Conservation (phyloP, 2,113 vertebrate genomes). For the Syngnathus floridae region DNA sequence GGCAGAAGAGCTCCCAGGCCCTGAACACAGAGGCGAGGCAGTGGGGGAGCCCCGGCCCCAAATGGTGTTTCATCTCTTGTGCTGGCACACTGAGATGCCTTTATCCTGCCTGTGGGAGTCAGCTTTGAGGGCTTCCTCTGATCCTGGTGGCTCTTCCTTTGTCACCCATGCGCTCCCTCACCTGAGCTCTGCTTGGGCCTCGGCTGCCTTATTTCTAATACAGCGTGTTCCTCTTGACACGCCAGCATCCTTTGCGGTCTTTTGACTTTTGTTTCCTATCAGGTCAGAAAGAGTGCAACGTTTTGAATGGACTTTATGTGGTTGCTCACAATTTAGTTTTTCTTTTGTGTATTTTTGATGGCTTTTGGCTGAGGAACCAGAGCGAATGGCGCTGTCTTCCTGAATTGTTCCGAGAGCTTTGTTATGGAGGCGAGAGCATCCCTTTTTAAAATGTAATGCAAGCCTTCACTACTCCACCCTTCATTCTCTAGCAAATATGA, state of each 20-base stretch:
- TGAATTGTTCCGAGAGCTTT: constrained; percentile 23
- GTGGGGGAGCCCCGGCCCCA: constrained; percentile 61
- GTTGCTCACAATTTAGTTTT: constrained; percentile 1
- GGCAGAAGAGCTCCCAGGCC: constrained; percentile 53
- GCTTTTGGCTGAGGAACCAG: background rate
- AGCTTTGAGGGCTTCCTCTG: constrained; percentile 58
- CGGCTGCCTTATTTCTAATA: background rate
- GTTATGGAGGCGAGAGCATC: constrained; percentile 13
- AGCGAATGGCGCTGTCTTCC: background rate
- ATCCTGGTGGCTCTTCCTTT: constrained; percentile 54
- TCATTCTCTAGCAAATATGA: constrained; percentile 56
- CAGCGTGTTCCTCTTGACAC: background rate
- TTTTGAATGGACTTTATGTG: background rate
- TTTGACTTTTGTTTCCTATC: no score
- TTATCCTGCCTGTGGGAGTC: constrained; percentile 56
- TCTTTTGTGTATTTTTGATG: background rate
- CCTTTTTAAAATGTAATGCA: constrained; percentile 44
- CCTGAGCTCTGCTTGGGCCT: constrained; percentile 25
- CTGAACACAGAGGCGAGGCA: constrained; percentile 59
- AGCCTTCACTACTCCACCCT: constrained; percentile 44
- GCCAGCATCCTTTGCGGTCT: no score
- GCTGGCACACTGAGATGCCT: constrained; percentile 58
- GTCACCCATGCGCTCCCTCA: constrained; percentile 47
- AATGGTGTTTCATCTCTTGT: constrained; percentile 70
- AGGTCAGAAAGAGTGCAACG: background rate